phyloP scores from a whole-genome alignment of 2,113 vertebrate species.

The Pygoscelis antarcticus region DNA sequence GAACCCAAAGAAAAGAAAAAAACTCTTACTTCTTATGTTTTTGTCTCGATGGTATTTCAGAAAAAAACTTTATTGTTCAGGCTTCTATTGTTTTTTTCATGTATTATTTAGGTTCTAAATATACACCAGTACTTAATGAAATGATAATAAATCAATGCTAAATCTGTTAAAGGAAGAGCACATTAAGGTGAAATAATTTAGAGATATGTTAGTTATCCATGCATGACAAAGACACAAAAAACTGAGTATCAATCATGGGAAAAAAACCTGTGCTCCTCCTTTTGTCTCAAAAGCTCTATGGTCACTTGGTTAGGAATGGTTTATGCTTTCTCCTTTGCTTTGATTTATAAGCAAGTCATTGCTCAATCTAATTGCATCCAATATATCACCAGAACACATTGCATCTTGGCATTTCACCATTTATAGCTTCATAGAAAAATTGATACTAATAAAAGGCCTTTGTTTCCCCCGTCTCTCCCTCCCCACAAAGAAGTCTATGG shows the following conservation, averaged over 20 bases:
- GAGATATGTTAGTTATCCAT: background rate
- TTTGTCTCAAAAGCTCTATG: constrained; percentile 42
- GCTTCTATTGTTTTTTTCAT: background rate
- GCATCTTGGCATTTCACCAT: constrained; percentile 60
- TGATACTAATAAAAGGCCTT: constrained; percentile 69
- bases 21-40: background rate
- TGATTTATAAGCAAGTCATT: constrained; percentile 73
- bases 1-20: background rate
- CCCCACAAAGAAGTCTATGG: constrained; percentile 45
- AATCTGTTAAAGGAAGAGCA: background rate
- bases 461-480: constrained; percentile 4
- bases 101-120: background rate
- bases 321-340: constrained; percentile 58
- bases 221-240: background rate
- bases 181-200: background rate
- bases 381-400: constrained; percentile 59
- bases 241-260: background rate
- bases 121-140: background rate
- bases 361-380: constrained; percentile 69
- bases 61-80: background rate
- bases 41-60: background rate
- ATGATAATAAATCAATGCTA: background rate
- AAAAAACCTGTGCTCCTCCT: background rate
- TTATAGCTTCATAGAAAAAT: constrained; percentile 69
- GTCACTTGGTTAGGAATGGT: constrained; percentile 48